A percentile compares a stretch with the other conserved stretches of the same genome.
These are phyloP conservation scores for Mustela nigripes DNA, from an alignment of 2,113 vertebrate species.

Conservation along the genomic window DNA sequence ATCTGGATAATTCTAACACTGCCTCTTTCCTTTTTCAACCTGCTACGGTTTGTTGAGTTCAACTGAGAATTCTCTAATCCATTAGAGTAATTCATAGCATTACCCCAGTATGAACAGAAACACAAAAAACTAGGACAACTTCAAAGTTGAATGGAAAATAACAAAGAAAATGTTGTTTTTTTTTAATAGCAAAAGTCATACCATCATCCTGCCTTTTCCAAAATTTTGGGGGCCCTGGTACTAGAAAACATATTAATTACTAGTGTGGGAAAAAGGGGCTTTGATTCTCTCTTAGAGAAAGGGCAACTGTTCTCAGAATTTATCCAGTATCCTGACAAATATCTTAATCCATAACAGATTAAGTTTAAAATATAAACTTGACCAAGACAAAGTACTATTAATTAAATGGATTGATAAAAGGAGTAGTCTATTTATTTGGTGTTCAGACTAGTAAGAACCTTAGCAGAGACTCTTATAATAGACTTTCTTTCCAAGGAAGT, in stretches of 20 bases:
- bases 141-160: conserved; percentile 15
- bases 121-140: conserved; percentile 27
- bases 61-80: conserved; percentile 50
- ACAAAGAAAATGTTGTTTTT: conserved; percentile 22
- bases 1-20: conserved; percentile 15
- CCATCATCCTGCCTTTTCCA: background rate
- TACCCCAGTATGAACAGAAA: background rate
- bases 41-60: conserved; percentile 30
- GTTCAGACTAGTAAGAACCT: background rate
- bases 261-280: background rate
- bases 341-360: conserved; percentile 28
- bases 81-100: conserved; percentile 47
- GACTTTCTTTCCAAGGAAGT: background rate
- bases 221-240: background rate
- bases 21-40: conserved; percentile 10
- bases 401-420: conserved; percentile 29
- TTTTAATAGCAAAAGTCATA: conserved; percentile 24
- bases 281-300: background rate
- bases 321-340: conserved; percentile 17
- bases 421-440: background rate
- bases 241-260: conserved; percentile 62
- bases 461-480: background rate
- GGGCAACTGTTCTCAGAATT: conserved; percentile 23
- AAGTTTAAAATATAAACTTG: conserved; percentile 40
- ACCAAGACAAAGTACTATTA: conserved; percentile 27